Evolutionary conservation across 1,140 invertebrate genomes (phyloP).

Genomic region (Atta cephalotes): DNA sequence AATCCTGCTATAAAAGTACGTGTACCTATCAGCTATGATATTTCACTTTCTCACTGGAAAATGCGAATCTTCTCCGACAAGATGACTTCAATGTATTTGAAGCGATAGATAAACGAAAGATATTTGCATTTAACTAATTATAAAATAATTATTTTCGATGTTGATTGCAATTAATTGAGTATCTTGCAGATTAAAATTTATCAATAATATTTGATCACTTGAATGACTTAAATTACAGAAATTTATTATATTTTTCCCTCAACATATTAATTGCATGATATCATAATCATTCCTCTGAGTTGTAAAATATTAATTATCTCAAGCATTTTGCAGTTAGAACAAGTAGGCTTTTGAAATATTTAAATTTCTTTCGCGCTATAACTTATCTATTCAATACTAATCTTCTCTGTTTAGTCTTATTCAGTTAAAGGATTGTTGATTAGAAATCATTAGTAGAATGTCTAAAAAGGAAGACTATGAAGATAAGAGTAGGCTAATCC

Average conservation of each 20-base stretch:
- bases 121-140: neutral
- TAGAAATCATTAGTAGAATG: conserved; percentile 30
- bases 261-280: neutral
- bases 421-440: conserved; percentile 14
- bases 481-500: conserved; percentile 21
- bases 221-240: neutral
- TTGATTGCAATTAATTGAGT: neutral
- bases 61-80: conserved; percentile 29
- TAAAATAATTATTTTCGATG: conserved; percentile 12
- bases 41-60: conserved; percentile 49
- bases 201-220: neutral
- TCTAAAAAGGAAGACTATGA: neutral
- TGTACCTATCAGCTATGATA: conserved; percentile 38
- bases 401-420: neutral
- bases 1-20: conserved; percentile 43
- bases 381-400: neutral
- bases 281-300: neutral
- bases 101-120: neutral
- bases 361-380: neutral
- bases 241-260: neutral
- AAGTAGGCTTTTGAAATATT: neutral
- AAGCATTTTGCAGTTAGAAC: neutral
- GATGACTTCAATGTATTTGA: conserved; percentile 22
- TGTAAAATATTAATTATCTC: neutral
- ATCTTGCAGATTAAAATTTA: neutral